Conservation (phyloP, 1,140 invertebrate genomes). For the Pemphigus obesinymphae region DNA sequence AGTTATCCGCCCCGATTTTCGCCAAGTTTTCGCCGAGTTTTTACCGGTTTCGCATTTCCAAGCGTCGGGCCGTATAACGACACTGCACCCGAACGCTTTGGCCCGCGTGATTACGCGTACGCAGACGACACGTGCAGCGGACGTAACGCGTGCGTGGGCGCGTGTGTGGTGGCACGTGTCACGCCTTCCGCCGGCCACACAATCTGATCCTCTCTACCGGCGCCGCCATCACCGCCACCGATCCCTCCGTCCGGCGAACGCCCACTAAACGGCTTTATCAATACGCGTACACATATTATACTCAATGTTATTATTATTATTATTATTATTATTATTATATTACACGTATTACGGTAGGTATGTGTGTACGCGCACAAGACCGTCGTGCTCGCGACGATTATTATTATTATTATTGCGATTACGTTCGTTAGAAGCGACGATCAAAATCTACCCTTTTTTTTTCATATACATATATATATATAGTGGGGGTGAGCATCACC, state of each 20-base stretch:
- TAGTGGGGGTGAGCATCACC: not conserved
- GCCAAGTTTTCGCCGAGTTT: too few relatives aligned
- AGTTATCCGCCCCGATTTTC: too few relatives aligned
- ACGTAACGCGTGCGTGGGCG: not conserved
- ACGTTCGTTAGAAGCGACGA: not conserved
- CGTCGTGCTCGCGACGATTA: not conserved
- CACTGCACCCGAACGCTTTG: not conserved
- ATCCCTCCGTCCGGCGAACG: not conserved
- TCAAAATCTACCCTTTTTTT: not conserved
- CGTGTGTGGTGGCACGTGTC: conserved; percentile 33
- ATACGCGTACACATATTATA: not conserved
- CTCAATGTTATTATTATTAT: not conserved
- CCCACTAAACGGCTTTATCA: conserved; percentile 41
- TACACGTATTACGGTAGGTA: not conserved
- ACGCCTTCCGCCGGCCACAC: not conserved
- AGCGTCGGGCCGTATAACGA: not conserved
- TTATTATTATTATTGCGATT: not conserved
- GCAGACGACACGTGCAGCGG: not conserved
- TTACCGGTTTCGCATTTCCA: too few relatives aligned
- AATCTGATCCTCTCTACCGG: conserved; percentile 39
- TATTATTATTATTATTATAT: not conserved
- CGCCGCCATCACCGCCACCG: not conserved
- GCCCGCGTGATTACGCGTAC: not conserved
- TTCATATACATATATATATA: too few relatives aligned
- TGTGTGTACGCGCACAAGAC: not conserved